These are phyloP conservation scores for Moxostoma hubbsi DNA, from an alignment of 2,797 vertebrate species.

Conservation along the genomic window DNA sequence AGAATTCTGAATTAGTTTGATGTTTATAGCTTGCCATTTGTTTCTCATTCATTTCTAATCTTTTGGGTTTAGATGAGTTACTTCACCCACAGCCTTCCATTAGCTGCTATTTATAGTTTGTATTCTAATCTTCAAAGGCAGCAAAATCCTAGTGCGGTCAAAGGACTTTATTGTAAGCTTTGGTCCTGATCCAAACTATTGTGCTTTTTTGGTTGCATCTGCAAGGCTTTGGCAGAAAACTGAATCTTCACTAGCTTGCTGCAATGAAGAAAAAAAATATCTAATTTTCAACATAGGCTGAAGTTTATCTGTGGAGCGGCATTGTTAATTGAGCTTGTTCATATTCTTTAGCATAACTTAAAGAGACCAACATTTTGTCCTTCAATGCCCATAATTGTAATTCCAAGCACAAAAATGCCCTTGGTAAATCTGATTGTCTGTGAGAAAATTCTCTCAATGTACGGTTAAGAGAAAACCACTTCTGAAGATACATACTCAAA, in stretches of 20 bases:
- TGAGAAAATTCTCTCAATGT: background rate
- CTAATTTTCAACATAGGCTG: conserved; percentile 34
- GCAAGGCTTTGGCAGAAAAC: conserved; percentile 55
- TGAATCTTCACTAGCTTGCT: conserved; percentile 50
- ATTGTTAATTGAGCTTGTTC: conserved; percentile 43
- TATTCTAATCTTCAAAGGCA: conserved; percentile 48
- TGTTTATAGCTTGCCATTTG: conserved; percentile 44
- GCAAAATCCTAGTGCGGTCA: conserved; percentile 56
- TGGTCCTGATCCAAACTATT: conserved; percentile 42
- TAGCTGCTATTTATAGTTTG: conserved; percentile 52
- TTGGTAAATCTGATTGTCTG: conserved; percentile 32
- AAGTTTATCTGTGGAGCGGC: conserved; percentile 22
- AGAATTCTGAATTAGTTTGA: conserved; percentile 85
- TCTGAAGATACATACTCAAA: conserved; percentile 8
- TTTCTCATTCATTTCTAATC: conserved; percentile 51
- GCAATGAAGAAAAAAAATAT: conserved; percentile 37
- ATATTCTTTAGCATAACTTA: conserved; percentile 23
- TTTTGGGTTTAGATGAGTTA: conserved; percentile 49
- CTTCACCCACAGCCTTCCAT: conserved; percentile 60
- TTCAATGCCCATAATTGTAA: conserved; percentile 44
- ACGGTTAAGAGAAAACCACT: conserved; percentile 14
- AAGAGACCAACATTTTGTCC: conserved; percentile 35
- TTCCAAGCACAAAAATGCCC: conserved; percentile 59
- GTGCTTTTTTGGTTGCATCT: conserved; percentile 50
- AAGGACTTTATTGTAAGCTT: conserved; percentile 46